These are phyloP conservation scores for Engraulis encrasicolus DNA, from an alignment of 2,113 vertebrate genomes.

Conservation along the genomic window DNA sequence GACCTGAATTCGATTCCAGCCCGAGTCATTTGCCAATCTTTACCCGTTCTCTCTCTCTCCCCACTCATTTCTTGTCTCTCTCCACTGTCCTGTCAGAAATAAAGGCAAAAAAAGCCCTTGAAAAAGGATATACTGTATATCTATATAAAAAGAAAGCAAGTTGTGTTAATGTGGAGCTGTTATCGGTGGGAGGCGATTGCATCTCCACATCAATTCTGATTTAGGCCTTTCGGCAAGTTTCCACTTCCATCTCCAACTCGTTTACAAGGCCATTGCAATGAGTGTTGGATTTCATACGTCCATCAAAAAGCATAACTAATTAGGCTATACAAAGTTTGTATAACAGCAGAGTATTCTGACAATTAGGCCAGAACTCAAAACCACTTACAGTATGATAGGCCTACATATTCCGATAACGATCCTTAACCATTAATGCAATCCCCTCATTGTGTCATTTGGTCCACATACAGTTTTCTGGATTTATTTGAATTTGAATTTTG, in stretches of 20 bases:
- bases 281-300: neutral
- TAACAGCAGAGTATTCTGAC: neutral
- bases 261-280: slow-evolving; percentile 1
- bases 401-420: neutral
- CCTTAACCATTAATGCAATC: neutral
- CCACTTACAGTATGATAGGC: too few relatives aligned
- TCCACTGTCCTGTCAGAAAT: neutral
- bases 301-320: neutral
- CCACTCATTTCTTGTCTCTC: neutral
- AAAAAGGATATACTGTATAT: too few relatives aligned
- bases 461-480: neutral
- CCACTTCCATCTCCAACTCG: neutral
- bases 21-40: too few relatives aligned
- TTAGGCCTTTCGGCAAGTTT: neutral
- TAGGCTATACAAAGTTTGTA: neutral
- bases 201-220: neutral
- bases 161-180: too few relatives aligned
- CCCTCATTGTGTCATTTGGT: neutral
- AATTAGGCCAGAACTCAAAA: neutral
- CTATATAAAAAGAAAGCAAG: too few relatives aligned
- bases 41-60: too few relatives aligned
- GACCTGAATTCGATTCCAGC: too few relatives aligned
- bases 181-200: neutral
- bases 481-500: neutral
- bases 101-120: too few relatives aligned